These are phyloP conservation scores for Brachyopa scutellaris DNA, from an alignment of 2,888 invertebrate species.

Conservation along the genomic window DNA sequence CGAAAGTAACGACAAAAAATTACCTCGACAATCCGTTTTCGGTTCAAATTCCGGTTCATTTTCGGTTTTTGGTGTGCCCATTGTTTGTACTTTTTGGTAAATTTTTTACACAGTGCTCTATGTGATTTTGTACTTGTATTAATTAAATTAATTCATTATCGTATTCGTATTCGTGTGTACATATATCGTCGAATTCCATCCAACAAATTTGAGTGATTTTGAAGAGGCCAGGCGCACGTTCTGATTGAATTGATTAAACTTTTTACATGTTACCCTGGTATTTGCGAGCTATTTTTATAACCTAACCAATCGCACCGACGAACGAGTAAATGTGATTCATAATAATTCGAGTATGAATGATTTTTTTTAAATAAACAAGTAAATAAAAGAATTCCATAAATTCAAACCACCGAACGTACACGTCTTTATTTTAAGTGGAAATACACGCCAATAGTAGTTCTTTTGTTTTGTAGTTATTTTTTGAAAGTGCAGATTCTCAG, in stretches of 20 bases:
- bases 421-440: no score
- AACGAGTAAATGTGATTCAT: constrained; percentile 66
- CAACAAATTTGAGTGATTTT: constrained; percentile 18
- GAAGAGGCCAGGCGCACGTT: constrained; percentile 69
- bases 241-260: constrained; percentile 78
- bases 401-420: constrained; percentile 7
- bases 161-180: constrained; percentile 2
- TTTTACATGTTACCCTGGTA: constrained; percentile 72
- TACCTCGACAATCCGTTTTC: constrained; percentile 31
- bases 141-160: neutral
- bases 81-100: neutral
- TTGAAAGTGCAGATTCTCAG: neutral
- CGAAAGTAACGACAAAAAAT: constrained; percentile 46
- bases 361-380: constrained; percentile 34
- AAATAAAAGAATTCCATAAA: neutral
- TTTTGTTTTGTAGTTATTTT: no score
- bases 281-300: constrained; percentile 43
- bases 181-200: neutral
- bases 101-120: no score
- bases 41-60: constrained; percentile 17
- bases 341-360: constrained; percentile 12
- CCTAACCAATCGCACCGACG: constrained; percentile 25
- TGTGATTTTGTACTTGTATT: no score
- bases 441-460: no score
- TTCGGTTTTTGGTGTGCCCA: no score